A percentile compares a stretch with the other conserved stretches of the same genome.
phyloP scores from a whole-genome alignment of 2,888 invertebrate species.

The Mystacides longicornis region DNA sequence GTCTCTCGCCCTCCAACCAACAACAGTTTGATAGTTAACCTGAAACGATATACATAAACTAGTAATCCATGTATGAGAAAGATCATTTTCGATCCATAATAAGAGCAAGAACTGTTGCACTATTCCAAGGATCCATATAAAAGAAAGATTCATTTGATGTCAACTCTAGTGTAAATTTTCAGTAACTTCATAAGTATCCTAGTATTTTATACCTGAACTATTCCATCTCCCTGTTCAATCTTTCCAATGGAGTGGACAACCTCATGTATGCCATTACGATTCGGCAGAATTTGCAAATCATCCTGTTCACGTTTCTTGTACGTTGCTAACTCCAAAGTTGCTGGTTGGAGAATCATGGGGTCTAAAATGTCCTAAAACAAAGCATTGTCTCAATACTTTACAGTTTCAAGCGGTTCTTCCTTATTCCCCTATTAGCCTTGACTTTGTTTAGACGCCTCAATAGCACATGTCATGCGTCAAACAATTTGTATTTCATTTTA shows the following conservation, averaged over 20 bases:
- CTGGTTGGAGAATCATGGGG: slow-evolving; percentile 86
- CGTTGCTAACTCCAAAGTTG: slow-evolving; percentile 80
- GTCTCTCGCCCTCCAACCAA: slow-evolving; percentile 77
- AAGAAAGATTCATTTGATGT: no score
- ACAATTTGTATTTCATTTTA: no score
- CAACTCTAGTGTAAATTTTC: no score
- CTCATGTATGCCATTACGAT: slow-evolving; percentile 66
- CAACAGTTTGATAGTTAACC: slow-evolving; percentile 65
- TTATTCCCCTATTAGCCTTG: no score
- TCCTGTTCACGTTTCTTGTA: slow-evolving; percentile 82
- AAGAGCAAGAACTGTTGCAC: background rate
- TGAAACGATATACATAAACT: slow-evolving; percentile 30
- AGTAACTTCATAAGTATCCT: slow-evolving; percentile 30
- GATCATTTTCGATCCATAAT: background rate
- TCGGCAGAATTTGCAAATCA: slow-evolving; percentile 84
- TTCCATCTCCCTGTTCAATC: slow-evolving; percentile 94
- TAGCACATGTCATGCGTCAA: no score
- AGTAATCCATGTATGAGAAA: background rate
- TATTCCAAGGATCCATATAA: no score
- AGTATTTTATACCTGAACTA: slow-evolving; percentile 66
- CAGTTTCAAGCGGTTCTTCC: no score
- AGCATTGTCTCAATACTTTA: no score
- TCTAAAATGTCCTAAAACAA: slow-evolving; percentile 64
- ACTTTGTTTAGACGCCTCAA: no score
- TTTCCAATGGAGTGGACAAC: slow-evolving; percentile 86